Evolutionary conservation across 37 sponge, comb jelly and placozoan genomes (phyloP), one percentile per base, ranked within the genome.

Genomic region (Lycopodina hypogea): DNA sequence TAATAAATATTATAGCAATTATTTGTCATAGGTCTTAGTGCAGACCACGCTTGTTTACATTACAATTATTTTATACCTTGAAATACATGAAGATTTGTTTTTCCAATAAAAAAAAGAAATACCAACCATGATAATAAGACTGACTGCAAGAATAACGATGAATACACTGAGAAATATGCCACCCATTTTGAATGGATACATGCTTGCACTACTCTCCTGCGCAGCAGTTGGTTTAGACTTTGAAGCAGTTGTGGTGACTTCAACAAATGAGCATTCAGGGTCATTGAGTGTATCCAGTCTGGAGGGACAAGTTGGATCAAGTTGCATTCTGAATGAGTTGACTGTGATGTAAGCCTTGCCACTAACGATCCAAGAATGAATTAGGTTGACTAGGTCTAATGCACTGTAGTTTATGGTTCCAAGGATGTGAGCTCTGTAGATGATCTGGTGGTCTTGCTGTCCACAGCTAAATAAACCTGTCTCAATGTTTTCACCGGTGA

Each of bases 401-500:
- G 75, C 74, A 52, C 55, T 74, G 39, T 35, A 74, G 24, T 26
- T 48, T 36, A 53, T 35, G 26, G 65, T 74, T 30, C 82, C 82
- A 19, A 82, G 11, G 56, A 82, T 63, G n/a, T 65, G 22, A 52
- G 62, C 75, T 39, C 82, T 56, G 67, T 66, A 82, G 35, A 73
- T 30, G 19, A 80, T 53, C 45, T 60, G 81, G 62, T 80, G 38
- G 15, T 35, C 67, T 9, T 62, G 66, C 22, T 51, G 40, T n/a
- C 75, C 38, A 38, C 82, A 82, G 66, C 82, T 73, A 22, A 82
- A 39, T 34, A 18, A 41, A 4, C 34, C 68, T 45, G 50, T 55
- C 22, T 19, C 7, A 24, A 82, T 21, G 41, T 81, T n/a, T 33
- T 40, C 37, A 2, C 18, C 23, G 11, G 69, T 56, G 26, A 81